Conservation (phyloP, 1,140 invertebrate genomes). For the Aricia agestis region DNA sequence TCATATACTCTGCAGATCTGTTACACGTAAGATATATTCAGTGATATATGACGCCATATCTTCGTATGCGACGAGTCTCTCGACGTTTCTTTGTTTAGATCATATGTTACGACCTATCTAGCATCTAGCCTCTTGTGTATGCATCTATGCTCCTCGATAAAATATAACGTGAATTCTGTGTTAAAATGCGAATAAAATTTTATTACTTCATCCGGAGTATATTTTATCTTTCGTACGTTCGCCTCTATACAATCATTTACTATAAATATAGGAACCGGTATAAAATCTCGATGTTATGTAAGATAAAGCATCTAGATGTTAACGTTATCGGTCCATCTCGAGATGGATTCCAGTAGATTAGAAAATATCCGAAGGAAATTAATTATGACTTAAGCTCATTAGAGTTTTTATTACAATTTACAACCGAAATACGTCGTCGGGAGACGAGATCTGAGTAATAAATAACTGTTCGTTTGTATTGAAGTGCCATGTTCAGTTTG, state of each 20-base stretch:
- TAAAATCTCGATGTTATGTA: conserved; percentile 2
- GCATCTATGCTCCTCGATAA: neutral
- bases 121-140: neutral
- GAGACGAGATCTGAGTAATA: neutral
- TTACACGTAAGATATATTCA: neutral
- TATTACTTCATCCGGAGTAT: neutral
- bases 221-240: neutral
- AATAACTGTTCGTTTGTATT: conserved; percentile 11
- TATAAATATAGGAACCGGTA: conserved; percentile 6
- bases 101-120: neutral
- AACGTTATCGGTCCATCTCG: neutral
- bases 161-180: neutral
- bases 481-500: neutral
- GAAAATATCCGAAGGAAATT: conserved; percentile 12
- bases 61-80: neutral
- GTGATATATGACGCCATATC: neutral
- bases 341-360: conserved; percentile 1
- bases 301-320: conserved; percentile 12
- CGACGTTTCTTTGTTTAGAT: neutral
- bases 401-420: conserved; percentile 11
- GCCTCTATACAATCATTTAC: neutral
- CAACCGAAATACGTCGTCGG: neutral
- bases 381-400: conserved; percentile 11
- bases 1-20: neutral
- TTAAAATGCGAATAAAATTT: conserved; percentile 4